Evolutionary conservation across 2,113 vertebrate genomes (phyloP).

Genomic region (Misgurnus mizolepis): DNA sequence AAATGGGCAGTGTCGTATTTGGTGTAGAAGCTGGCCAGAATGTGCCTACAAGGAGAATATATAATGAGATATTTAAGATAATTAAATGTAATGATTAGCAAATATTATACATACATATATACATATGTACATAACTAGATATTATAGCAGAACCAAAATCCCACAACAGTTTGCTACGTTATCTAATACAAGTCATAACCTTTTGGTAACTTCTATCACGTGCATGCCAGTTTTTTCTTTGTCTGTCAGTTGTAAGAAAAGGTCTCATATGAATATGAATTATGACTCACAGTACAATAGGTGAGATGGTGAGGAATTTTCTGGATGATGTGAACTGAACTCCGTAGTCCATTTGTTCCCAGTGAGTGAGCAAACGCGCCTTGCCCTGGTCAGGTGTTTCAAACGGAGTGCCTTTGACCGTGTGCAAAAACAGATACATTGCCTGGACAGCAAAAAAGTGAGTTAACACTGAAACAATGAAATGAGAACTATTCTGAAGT

Average conservation of each 20-base stretch:
- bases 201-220: too few relatives aligned
- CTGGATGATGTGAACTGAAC: conserved; percentile 90
- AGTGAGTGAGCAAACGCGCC: conserved; percentile 89
- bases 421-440: conserved; percentile 93
- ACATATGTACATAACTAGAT: too few relatives aligned
- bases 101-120: too few relatives aligned
- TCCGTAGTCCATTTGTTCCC: conserved; percentile 95
- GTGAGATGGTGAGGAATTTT: conserved; percentile 93
- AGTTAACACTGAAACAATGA: background rate
- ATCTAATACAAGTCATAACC: too few relatives aligned
- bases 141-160: too few relatives aligned
- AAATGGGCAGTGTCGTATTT: conserved; percentile 91
- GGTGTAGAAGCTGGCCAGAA: conserved; percentile 94
- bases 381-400: conserved; percentile 93
- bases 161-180: too few relatives aligned
- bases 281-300: conserved; percentile 86
- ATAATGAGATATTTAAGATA: background rate
- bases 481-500: too few relatives aligned
- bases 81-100: background rate
- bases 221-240: background rate
- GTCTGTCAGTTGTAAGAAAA: background rate
- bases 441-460: conserved; percentile 68
- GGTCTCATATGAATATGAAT: background rate
- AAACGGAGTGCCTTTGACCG: conserved; percentile 92
- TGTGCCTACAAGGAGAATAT: conserved; percentile 73